These are phyloP conservation scores for Patella pellucida DNA, from an alignment of 2,888 invertebrate genomes.

Conservation along the genomic window DNA sequence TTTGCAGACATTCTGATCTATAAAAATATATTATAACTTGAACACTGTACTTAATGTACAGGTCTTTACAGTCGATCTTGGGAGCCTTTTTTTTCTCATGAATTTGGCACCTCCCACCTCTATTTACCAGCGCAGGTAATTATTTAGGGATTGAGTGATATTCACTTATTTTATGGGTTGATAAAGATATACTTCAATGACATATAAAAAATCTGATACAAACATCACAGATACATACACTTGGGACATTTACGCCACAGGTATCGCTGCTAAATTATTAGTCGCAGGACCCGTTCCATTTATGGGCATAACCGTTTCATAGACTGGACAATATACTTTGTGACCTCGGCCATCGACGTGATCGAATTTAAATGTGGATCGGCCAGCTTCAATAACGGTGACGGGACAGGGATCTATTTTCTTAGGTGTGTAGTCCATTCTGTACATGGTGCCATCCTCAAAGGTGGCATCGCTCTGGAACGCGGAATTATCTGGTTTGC, in stretches of 20 bases:
- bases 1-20: no score
- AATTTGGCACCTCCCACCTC: no score
- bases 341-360: slow-evolving; percentile 63
- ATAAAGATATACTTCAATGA: no score
- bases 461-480: slow-evolving; percentile 57
- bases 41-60: no score
- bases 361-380: slow-evolving; percentile 50
- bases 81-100: no score
- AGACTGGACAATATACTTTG: slow-evolving; percentile 58
- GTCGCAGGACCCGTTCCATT: slow-evolving; percentile 34
- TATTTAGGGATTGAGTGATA: no score
- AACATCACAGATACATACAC: no score
- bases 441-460: slow-evolving; percentile 68
- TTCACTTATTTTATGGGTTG: no score
- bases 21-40: no score
- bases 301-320: slow-evolving; percentile 45
- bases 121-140: no score
- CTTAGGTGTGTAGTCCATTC: slow-evolving; percentile 64
- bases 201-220: no score
- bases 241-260: not conserved
- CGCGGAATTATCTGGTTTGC: slow-evolving; percentile 52
- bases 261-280: not conserved
- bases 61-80: no score
- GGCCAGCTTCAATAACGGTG: slow-evolving; percentile 55
- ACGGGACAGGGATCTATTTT: slow-evolving; percentile 63